These are phyloP conservation scores for Tipula lateralis DNA, from an alignment of 2,888 invertebrate species.

Conservation along the genomic window DNA sequence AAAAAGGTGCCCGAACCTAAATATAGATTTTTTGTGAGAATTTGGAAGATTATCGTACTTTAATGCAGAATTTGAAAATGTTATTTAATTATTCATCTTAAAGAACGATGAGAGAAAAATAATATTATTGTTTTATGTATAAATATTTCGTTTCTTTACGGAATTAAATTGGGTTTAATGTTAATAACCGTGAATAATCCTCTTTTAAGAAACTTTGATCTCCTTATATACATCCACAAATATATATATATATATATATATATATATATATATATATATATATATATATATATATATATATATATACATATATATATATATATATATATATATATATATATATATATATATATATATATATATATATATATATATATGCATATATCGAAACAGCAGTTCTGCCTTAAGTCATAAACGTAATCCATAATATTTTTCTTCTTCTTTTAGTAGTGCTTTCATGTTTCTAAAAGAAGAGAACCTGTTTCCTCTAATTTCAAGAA, in stretches of 20 bases:
- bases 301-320: background rate
- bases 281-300: background rate
- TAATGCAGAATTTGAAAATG: background rate
- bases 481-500: background rate
- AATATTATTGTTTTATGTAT: background rate
- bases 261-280: background rate
- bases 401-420: background rate
- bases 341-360: background rate
- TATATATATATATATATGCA: no score
- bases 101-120: background rate
- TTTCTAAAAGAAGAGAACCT: background rate
- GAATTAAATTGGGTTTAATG: background rate
- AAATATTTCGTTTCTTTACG: background rate
- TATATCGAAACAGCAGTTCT: background rate
- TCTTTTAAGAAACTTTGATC: background rate
- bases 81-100: background rate
- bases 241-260: background rate
- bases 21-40: background rate
- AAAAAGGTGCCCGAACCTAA: background rate
- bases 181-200: slow-evolving; percentile 1
- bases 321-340: background rate
- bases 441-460: background rate
- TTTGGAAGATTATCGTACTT: background rate
- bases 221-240: background rate
- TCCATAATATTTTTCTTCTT: background rate